Conservation (phyloP, 2,888 invertebrate genomes). For the Synergus gifuensis region DNA sequence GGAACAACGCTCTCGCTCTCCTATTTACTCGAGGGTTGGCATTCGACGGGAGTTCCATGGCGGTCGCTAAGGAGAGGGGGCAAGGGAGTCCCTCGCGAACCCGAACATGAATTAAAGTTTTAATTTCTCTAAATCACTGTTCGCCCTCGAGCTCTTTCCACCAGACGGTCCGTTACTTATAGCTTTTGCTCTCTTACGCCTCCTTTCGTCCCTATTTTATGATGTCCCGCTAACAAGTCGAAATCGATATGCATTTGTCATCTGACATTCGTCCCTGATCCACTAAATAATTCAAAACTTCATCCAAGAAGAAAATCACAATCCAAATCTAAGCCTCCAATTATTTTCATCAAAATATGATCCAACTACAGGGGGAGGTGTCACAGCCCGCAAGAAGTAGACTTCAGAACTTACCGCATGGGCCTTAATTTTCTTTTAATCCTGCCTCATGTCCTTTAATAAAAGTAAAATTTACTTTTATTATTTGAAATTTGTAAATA, state of each 20-base stretch:
- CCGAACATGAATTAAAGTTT: conserved; percentile 78
- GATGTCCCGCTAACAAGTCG: conserved; percentile 59
- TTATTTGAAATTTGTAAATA: too few species aligned
- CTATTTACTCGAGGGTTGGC: conserved; percentile 69
- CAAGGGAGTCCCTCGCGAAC: conserved; percentile 62
- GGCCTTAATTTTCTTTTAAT: too few species aligned
- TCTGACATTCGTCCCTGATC: conserved; percentile 50
- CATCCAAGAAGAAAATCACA: not conserved
- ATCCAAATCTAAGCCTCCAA: conserved; percentile 30
- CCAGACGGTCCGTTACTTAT: conserved; percentile 77
- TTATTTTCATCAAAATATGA: not conserved
- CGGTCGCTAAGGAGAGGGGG: conserved; percentile 51
- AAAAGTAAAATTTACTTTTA: too few species aligned
- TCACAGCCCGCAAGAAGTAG: not conserved
- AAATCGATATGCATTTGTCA: conserved; percentile 73
- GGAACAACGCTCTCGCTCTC: conserved; percentile 64
- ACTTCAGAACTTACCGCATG: too few species aligned
- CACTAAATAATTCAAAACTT: conserved; percentile 42
- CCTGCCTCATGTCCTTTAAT: too few species aligned
- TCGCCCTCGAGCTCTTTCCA: conserved; percentile 73
- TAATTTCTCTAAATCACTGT: conserved; percentile 78
- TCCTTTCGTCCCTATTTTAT: conserved; percentile 65
- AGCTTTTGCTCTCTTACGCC: conserved; percentile 74
- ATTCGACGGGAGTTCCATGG: conserved; percentile 61
- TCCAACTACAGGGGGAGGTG: too few species aligned